Percentiles rank a stretch among this genome's conserved stretches.
Conservation (phyloP, 2,113 vertebrate species). For the Erythrocercus mccallii region DNA sequence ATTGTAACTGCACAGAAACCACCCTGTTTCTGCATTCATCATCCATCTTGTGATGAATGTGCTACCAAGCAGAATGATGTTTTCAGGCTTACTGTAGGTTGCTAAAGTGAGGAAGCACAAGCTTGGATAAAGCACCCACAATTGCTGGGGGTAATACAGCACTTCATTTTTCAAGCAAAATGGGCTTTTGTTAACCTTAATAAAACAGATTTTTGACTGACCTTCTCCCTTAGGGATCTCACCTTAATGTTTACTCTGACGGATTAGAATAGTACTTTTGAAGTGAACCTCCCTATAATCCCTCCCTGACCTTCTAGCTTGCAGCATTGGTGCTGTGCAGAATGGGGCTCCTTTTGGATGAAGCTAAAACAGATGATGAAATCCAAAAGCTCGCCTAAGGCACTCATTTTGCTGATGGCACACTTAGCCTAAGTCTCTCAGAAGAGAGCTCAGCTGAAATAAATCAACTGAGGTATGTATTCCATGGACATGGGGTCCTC, state of each 20-base stretch:
- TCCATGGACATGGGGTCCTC: fast-evolving
- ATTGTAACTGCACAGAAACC: not conserved
- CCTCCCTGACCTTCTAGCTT: not conserved
- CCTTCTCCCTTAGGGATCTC: not conserved
- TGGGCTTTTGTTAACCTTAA: not conserved
- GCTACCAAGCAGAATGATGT: not conserved
- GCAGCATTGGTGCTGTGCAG: not conserved
- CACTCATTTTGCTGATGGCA: not conserved
- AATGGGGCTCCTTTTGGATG: not conserved
- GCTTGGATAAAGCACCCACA: not conserved
- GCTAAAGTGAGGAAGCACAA: not conserved
- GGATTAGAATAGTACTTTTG: not conserved
- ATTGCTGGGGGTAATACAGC: not conserved
- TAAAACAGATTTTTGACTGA: not conserved
- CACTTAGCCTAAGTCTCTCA: not conserved
- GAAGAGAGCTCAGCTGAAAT: not conserved
- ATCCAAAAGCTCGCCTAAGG: not conserved
- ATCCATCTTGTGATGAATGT: not conserved
- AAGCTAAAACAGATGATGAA: not conserved
- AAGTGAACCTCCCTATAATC: not conserved
- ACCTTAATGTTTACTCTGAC: not conserved
- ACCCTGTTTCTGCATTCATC: not conserved
- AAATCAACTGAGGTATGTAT: not conserved
- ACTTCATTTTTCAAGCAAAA: not conserved
- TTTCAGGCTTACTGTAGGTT: not conserved